These are phyloP conservation scores for Tipula vernalis DNA, from an alignment of 2,888 invertebrate species.

Conservation along the genomic window DNA sequence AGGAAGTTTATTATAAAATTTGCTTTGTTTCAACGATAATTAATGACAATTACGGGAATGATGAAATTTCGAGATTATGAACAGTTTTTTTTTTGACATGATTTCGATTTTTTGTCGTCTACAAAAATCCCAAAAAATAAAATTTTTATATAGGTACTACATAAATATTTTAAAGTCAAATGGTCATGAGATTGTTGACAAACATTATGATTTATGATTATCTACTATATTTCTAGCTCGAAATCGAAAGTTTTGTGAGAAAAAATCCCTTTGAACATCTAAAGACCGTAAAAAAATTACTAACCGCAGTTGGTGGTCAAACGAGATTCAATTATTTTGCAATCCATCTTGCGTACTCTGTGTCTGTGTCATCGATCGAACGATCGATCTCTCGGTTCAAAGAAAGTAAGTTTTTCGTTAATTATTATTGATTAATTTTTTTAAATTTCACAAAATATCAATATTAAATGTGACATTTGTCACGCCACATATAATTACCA, in stretches of 20 bases:
- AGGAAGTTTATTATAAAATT: background rate
- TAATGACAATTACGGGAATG: background rate
- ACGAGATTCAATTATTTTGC: background rate
- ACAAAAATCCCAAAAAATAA: background rate
- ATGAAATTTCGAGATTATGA: background rate
- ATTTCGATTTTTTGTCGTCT: background rate
- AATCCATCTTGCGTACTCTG: too few relatives aligned
- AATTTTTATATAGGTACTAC: background rate
- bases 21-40: background rate
- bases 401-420: background rate
- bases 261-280: background rate
- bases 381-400: background rate
- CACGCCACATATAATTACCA: background rate
- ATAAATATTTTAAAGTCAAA: background rate
- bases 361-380: background rate
- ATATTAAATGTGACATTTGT: background rate
- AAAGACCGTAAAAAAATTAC: background rate
- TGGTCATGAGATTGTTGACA: background rate
- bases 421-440: background rate
- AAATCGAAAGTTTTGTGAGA: background rate
- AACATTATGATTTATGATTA: background rate
- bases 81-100: background rate
- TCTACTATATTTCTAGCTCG: background rate
- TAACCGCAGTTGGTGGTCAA: background rate
- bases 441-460: background rate